A percentile compares a stretch with the other conserved stretches of the same genome.
Evolutionary conservation across 2,113 vertebrate species (phyloP).

Genomic region (Alexandromys fortis): DNA sequence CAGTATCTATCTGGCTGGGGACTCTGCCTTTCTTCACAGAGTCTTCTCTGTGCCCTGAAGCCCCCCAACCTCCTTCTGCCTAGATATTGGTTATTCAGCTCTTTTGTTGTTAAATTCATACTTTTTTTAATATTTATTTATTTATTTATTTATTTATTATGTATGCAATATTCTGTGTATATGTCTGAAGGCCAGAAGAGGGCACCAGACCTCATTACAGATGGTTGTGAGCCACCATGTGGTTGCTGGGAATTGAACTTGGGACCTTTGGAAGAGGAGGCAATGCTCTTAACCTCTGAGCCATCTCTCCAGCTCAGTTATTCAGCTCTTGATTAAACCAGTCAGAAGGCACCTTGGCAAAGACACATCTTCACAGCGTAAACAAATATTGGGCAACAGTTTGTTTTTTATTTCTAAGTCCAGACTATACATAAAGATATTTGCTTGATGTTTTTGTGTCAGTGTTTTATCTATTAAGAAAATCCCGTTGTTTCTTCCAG

Average conservation of each 20-base stretch:
- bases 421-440: not conserved
- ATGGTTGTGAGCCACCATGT: too few species aligned
- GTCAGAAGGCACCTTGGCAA: not conserved
- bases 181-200: too few species aligned
- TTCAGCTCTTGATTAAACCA: not conserved
- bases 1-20: not conserved
- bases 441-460: not conserved
- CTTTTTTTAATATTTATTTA: too few species aligned
- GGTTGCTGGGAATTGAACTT: too few species aligned
- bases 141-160: too few species aligned
- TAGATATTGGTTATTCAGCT: not conserved
- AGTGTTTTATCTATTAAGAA: slow-evolving; percentile 53
- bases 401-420: not conserved
- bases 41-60: not conserved
- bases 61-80: not conserved
- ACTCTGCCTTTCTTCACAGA: not conserved
- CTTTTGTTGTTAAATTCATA: not conserved
- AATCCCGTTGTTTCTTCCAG: slow-evolving; percentile 82
- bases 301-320: not conserved
- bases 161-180: too few species aligned
- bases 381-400: not conserved
- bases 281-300: too few species aligned
- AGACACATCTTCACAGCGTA: not conserved
- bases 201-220: too few species aligned
- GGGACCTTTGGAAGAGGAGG: too few species aligned